These are phyloP conservation scores for Haliclystus octoradiatus DNA, from an alignment of 30 jellyfish, hydroid and myxozoan species.

Conservation along the genomic window DNA sequence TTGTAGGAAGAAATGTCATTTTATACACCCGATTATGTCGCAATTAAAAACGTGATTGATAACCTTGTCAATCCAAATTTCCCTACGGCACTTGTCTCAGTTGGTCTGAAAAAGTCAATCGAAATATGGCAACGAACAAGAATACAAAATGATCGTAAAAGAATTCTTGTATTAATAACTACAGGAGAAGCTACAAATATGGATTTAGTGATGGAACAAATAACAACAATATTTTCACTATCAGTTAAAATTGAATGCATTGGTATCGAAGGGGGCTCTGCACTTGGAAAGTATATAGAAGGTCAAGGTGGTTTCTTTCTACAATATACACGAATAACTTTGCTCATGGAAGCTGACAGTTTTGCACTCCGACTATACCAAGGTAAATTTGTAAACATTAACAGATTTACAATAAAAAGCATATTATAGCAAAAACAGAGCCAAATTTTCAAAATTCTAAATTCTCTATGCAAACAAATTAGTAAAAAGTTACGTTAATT, in stretches of 20 bases:
- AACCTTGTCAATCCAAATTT: neutral
- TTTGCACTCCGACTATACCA: no score
- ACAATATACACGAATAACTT: no score
- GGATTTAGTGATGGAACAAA: neutral
- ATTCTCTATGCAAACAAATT: no score
- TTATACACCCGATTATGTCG: neutral
- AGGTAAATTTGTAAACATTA: no score
- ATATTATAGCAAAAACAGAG: no score
- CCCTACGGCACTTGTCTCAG: neutral
- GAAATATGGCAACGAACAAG: neutral
- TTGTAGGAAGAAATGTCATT: no score
- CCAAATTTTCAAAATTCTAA: no score
- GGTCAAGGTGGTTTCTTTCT: neutral
- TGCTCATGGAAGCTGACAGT: no score
- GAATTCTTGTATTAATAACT: neutral
- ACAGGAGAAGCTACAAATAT: neutral
- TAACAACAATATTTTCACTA: neutral
- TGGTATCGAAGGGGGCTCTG: neutral
- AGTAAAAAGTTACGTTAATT: no score
- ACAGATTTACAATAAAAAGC: no score
- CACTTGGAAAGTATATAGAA: neutral
- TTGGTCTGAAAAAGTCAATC: neutral
- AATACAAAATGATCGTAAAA: neutral
- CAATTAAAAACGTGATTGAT: neutral
- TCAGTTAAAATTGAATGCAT: neutral